phyloP scores from a whole-genome alignment of 1,140 invertebrate genomes.

The Drosophila nikananu region DNA sequence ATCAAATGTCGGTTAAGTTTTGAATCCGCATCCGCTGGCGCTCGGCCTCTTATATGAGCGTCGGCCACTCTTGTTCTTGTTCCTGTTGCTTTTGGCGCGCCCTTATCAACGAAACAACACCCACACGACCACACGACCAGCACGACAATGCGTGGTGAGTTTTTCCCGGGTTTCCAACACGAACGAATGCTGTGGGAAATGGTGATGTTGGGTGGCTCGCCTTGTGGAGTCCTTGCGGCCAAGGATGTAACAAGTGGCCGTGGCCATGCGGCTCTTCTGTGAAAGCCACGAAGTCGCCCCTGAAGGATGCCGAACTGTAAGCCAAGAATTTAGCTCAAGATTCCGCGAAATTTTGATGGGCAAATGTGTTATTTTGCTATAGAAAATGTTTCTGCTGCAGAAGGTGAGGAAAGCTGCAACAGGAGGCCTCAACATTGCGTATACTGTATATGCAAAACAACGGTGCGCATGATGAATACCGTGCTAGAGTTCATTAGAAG shows the following conservation, averaged over 20 bases:
- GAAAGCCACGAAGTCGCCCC: slow-evolving; percentile 20
- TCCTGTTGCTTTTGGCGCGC: slow-evolving; percentile 49
- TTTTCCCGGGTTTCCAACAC: slow-evolving; percentile 40
- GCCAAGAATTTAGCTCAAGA: slow-evolving; percentile 1
- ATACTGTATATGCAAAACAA: slow-evolving; percentile 4
- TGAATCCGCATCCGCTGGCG: slow-evolving; percentile 68
- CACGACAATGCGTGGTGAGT: slow-evolving; percentile 67
- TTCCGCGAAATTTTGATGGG: neutral
- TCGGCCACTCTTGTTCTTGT: slow-evolving; percentile 16
- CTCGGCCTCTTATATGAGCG: slow-evolving; percentile 73
- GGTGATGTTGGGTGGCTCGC: slow-evolving; percentile 11
- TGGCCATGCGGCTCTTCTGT: slow-evolving; percentile 37
- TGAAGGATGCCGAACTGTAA: slow-evolving; percentile 4
- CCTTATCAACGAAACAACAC: slow-evolving; percentile 60
- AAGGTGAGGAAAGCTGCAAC: slow-evolving; percentile 12
- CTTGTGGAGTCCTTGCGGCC: slow-evolving; percentile 20
- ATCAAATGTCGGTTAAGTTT: slow-evolving; percentile 84
- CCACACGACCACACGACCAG: slow-evolving; percentile 46
- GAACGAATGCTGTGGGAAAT: slow-evolving; percentile 5
- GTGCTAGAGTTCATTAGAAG: slow-evolving; percentile 30
- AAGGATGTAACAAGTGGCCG: slow-evolving; percentile 68
- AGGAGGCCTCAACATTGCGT: neutral
- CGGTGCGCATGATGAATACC: slow-evolving; percentile 38
- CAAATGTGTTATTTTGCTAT: neutral
- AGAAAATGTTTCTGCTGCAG: neutral